phyloP scores from a whole-genome alignment of 2,797 vertebrate species.

The Characodon lateralis region DNA sequence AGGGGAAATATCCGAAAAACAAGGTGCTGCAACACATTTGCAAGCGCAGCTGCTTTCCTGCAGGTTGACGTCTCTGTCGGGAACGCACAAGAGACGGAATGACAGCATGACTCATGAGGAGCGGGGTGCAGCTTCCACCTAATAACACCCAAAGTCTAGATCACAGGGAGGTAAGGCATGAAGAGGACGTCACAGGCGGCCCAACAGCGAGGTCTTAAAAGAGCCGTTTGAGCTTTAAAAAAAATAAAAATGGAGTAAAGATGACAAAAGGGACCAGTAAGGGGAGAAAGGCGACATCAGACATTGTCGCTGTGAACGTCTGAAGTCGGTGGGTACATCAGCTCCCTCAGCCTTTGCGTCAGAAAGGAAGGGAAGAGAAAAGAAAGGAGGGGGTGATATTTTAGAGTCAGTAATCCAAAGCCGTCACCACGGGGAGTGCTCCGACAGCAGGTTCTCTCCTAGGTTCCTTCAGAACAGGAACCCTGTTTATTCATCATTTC shows the following conservation, averaged over 20 bases:
- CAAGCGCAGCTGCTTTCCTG: conserved; percentile 49
- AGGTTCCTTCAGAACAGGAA: conserved; percentile 35
- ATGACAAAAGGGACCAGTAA: conserved; percentile 57
- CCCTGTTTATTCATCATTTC: conserved; percentile 68
- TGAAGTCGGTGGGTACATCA: conserved; percentile 9
- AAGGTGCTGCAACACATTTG: conserved; percentile 14
- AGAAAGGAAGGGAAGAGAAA: neutral
- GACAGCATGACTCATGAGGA: conserved; percentile 65
- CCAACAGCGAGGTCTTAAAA: conserved; percentile 52
- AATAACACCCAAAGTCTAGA: conserved; percentile 62
- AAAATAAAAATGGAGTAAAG: conserved; percentile 42
- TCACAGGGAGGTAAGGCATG: conserved; percentile 32
- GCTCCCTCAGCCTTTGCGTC: conserved; percentile 18
- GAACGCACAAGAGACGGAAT: conserved; percentile 31
- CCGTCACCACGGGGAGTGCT: conserved; percentile 44
- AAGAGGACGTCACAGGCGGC: conserved; percentile 39
- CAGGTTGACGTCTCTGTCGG: conserved; percentile 56
- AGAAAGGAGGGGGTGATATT: conserved; percentile 8
- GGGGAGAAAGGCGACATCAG: conserved; percentile 21
- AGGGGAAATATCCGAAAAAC: neutral
- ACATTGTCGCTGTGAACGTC: conserved; percentile 35
- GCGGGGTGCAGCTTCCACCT: conserved; percentile 61
- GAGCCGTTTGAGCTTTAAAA: conserved; percentile 54
- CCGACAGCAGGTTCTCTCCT: conserved; percentile 50
- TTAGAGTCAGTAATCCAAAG: conserved; percentile 52